These are phyloP conservation scores for Leucozona laternaria DNA, from an alignment of 2,888 invertebrate species.

Conservation along the genomic window DNA sequence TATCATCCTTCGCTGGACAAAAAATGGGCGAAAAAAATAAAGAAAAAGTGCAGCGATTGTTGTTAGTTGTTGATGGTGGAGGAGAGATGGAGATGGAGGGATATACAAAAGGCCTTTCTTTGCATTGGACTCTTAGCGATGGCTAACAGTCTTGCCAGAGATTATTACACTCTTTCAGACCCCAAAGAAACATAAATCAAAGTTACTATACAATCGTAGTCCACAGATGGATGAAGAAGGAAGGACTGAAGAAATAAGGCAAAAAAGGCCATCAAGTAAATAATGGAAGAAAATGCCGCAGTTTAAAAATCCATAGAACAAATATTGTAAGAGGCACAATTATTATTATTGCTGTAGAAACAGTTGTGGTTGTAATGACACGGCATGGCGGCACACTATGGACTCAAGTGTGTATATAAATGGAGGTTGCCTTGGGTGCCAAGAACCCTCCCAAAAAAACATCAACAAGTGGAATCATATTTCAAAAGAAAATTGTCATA, in stretches of 20 bases:
- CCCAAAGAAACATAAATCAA: conserved; percentile 61
- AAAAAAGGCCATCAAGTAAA: conserved; percentile 19
- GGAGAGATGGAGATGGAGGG: background rate
- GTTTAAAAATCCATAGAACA: conserved; percentile 66
- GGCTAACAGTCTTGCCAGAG: conserved; percentile 25
- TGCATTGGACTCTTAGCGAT: background rate
- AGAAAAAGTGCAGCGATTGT: background rate
- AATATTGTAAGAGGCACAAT: conserved; percentile 58
- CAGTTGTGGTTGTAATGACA: conserved; percentile 25
- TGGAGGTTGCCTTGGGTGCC: background rate
- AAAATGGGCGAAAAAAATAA: background rate
- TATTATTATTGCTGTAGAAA: conserved; percentile 18
- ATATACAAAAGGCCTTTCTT: conserved; percentile 2
- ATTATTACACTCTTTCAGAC: conserved; percentile 44
- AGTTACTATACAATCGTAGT: conserved; percentile 16
- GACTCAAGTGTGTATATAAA: background rate
- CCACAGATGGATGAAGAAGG: conserved; percentile 11
- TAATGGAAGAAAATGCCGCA: conserved; percentile 45
- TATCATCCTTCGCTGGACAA: conserved; percentile 17
- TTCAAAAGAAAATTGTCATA: background rate
- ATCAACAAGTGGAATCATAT: background rate
- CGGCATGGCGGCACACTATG: no score
- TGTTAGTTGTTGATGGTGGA: background rate
- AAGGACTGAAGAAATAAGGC: background rate
- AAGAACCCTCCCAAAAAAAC: background rate